Evolutionary conservation across 2,888 invertebrate species (phyloP).

Genomic region (Brenthis hecate): DNA sequence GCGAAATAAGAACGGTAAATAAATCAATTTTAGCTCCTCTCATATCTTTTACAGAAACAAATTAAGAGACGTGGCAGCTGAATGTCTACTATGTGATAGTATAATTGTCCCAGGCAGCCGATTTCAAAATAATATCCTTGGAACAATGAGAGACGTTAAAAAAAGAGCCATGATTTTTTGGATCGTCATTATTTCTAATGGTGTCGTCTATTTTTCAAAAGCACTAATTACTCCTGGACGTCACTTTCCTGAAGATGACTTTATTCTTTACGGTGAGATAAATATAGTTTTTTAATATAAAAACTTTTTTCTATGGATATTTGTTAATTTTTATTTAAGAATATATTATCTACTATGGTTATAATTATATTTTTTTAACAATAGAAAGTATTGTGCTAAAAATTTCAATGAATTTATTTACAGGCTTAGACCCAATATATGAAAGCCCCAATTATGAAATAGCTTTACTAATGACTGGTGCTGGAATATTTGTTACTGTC

Average conservation of each 20-base stretch:
- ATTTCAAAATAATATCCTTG: neutral
- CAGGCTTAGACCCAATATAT: slow-evolving; percentile 28
- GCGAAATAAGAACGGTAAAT: too few relatives aligned
- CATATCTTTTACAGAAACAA: slow-evolving; percentile 2
- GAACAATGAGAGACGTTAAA: slow-evolving; percentile 48
- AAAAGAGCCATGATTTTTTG: slow-evolving; percentile 55
- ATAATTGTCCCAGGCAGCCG: neutral
- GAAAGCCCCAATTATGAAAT: slow-evolving; percentile 35
- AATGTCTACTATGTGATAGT: slow-evolving; percentile 3
- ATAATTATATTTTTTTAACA: slow-evolving; percentile 7
- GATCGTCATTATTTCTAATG: slow-evolving; percentile 52
- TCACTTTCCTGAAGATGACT: slow-evolving; percentile 50
- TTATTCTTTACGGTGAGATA: slow-evolving; percentile 47
- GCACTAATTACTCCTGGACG: slow-evolving; percentile 50
- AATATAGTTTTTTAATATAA: too few relatives aligned
- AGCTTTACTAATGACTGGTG: slow-evolving; percentile 14
- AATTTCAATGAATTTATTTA: neutral
- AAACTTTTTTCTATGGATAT: too few relatives aligned
- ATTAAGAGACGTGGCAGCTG: slow-evolving; percentile 2
- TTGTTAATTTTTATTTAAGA: too few relatives aligned
- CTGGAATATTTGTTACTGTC: slow-evolving; percentile 37
- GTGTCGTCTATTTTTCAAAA: slow-evolving; percentile 46
- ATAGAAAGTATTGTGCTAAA: too few relatives aligned
- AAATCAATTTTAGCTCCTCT: neutral
- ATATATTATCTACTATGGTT: too few relatives aligned